These are phyloP conservation scores for Charanyca ferruginea DNA, from an alignment of 2,888 invertebrate species.

Conservation along the genomic window DNA sequence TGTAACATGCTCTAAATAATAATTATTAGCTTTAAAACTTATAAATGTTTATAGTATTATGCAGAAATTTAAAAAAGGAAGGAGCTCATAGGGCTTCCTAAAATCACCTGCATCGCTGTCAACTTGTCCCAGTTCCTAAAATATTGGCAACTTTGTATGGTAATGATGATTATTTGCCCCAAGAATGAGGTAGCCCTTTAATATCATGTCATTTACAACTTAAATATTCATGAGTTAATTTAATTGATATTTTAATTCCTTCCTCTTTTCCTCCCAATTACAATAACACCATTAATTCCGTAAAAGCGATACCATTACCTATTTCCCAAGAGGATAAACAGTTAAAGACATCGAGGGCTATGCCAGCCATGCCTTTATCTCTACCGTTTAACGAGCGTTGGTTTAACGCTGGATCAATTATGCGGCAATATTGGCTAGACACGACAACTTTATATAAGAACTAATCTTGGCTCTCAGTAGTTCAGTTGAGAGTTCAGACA, in stretches of 20 bases:
- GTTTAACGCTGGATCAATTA: conserved; percentile 49
- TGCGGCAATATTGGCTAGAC: conserved; percentile 46
- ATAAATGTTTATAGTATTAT: too few relatives aligned
- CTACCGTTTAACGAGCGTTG: conserved; percentile 33
- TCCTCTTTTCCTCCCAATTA: background rate
- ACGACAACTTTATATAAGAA: conserved; percentile 45
- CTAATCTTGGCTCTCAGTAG: conserved; percentile 21
- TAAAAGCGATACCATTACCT: conserved; percentile 25
- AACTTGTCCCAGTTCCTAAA: too few relatives aligned
- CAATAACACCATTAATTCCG: background rate
- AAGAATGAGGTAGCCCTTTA: too few relatives aligned
- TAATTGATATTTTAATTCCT: background rate
- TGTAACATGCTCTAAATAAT: too few relatives aligned
- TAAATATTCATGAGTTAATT: background rate
- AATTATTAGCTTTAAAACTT: too few relatives aligned
- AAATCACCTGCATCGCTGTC: too few relatives aligned
- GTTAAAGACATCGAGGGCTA: conserved; percentile 7
- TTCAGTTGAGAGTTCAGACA: conserved; percentile 33
- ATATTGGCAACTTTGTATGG: too few relatives aligned
- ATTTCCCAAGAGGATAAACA: conserved; percentile 10
- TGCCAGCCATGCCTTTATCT: conserved; percentile 39
- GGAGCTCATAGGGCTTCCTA: too few relatives aligned
- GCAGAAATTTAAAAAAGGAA: too few relatives aligned
- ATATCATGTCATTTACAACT: background rate
- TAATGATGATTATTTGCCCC: too few relatives aligned